Evolutionary conservation across 2,113 vertebrate species (phyloP).

Genomic region (Lepisosteus osseus): DNA sequence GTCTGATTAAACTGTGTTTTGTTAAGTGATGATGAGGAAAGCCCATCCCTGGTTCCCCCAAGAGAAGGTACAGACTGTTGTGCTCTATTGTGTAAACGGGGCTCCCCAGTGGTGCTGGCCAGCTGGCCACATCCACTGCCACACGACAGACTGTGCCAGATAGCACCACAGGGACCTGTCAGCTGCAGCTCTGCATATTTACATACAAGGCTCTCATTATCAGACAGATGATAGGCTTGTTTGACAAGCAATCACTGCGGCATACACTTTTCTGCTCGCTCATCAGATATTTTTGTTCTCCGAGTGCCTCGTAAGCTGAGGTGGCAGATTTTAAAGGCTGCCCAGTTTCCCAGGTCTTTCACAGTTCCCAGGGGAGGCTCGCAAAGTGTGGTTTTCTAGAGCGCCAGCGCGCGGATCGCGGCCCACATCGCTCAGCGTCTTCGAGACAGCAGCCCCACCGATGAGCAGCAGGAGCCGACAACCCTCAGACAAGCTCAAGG

Average conservation of each 20-base stretch:
- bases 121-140: constrained; percentile 6
- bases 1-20: constrained; percentile 1
- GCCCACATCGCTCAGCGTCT: too few species aligned
- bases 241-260: neutral
- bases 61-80: neutral
- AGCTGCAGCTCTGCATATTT: neutral
- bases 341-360: neutral
- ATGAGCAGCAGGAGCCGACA: too few species aligned
- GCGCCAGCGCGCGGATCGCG: too few species aligned
- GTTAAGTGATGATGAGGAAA: neutral
- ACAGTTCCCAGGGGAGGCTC: too few species aligned
- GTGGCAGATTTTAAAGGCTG: neutral
- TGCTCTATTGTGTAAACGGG: neutral
- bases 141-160: neutral
- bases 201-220: neutral
- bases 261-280: constrained; percentile 7
- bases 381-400: too few species aligned
- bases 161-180: neutral
- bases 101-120: neutral
- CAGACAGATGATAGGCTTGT: neutral
- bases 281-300: constrained; percentile 11
- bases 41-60: neutral
- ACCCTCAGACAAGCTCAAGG: too few species aligned
- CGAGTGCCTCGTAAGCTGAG: neutral
- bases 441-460: too few species aligned